Evolutionary conservation across 1,140 invertebrate genomes (phyloP), one percentile per base, ranked within the genome.

Genomic region (Bombus impatiens): DNA sequence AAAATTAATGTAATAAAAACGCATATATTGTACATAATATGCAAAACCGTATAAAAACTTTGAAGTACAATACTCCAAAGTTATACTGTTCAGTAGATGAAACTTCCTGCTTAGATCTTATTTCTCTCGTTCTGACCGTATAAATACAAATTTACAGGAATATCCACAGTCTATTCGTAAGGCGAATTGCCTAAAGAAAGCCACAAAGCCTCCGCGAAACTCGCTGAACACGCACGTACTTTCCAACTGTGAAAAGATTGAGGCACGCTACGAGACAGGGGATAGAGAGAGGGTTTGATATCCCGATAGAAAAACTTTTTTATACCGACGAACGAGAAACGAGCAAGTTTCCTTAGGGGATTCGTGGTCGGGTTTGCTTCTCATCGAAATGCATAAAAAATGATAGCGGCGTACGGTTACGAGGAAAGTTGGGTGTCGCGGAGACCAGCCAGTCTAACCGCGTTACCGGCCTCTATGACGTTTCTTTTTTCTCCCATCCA

Each of bases 241-340:
- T 53, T 32, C 28, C 6, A 80, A 70, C 32, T 67, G 80, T n/a
- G 70, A 25, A 65, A 82, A 74, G 88, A 80, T 80, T 80, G 78
- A 22, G 78, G 42, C 62, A 68, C 75, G 57, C 8, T 28, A 28
- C 75, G 35, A 37, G 74, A 57, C 75, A 47, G 37, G 12, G 47
- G 22, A 37, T 6, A 32, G 22, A 57, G 22, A 18, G 75, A 25
- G 57, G 10, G 12, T 25, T n/a, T 40, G 83, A 86, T 86, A 72
- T 74, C 75, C 70, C 79, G 75, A 86, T 86, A 80, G 86, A 76
- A 68, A 88, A 89, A 78, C 78, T 89, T 89, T 88, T 88, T 88
- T 79, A 81, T 62, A 40, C 37, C 67, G 40, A 57, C 72, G 72
- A 80, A 76, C 76, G 75, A 35, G 68, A 59, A 76, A 53, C 70